Percentiles rank a stretch among this genome's conserved stretches.
Evolutionary conservation across 2,888 invertebrate species (phyloP).

Genomic region (Melitaea athalia): DNA sequence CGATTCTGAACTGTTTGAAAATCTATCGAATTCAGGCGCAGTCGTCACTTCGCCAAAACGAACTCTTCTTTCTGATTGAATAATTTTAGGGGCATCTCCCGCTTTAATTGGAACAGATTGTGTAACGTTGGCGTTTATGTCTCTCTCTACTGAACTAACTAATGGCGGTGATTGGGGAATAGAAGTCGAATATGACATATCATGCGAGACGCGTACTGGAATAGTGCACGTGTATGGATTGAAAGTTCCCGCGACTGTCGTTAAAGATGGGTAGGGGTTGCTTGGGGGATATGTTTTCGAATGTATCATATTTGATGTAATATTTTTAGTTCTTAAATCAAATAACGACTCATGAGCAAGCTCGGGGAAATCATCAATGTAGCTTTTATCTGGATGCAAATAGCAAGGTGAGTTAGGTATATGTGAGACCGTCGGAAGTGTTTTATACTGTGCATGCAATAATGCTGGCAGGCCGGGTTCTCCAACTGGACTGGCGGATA

Average conservation of each 20-base stretch:
- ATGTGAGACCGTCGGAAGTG: conserved; percentile 73
- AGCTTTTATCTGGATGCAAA: conserved; percentile 70
- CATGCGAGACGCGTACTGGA: conserved; percentile 60
- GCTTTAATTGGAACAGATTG: conserved; percentile 54
- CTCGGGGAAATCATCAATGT: conserved; percentile 50
- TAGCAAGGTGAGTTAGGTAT: conserved; percentile 75
- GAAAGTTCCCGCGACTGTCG: conserved; percentile 76
- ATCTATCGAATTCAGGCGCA: conserved; percentile 65
- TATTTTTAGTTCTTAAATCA: conserved; percentile 62
- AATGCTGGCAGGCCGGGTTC: conserved; percentile 68
- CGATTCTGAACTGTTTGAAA: conserved; percentile 66
- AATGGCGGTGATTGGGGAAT: conserved; percentile 57
- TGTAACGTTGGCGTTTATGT: conserved; percentile 69
- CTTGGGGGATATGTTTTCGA: conserved; percentile 75
- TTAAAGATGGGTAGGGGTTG: conserved; percentile 74
- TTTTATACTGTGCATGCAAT: conserved; percentile 73
- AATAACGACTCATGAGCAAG: conserved; percentile 56
- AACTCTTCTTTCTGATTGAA: conserved; percentile 77
- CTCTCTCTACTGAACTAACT: conserved; percentile 61
- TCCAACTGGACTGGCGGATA: conserved; percentile 66
- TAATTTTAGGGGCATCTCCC: conserved; percentile 64
- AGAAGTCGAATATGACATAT: conserved; percentile 50
- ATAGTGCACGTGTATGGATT: conserved; percentile 73
- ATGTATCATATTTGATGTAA: conserved; percentile 67
- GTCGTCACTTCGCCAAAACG: conserved; percentile 75